These are phyloP conservation scores for Ctenodactylus gundi DNA, from an alignment of 2,113 vertebrate species.

Conservation along the genomic window DNA sequence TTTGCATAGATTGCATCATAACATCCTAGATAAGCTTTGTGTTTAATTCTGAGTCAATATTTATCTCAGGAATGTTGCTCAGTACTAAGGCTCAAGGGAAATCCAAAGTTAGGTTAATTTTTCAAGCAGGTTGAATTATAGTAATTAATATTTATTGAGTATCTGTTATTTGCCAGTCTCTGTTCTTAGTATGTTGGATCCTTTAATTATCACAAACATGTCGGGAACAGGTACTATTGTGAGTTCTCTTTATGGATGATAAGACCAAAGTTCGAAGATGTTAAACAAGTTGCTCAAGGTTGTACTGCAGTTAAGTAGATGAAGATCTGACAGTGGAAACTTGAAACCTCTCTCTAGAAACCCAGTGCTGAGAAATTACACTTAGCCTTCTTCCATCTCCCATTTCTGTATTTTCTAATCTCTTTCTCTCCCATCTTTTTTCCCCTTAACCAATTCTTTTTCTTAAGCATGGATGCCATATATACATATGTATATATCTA, in stretches of 20 bases:
- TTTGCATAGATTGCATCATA: background rate
- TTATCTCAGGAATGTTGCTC: background rate
- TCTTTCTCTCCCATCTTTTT: background rate
- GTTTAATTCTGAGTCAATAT: background rate
- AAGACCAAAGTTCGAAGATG: background rate
- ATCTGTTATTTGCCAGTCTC: background rate
- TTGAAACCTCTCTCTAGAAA: background rate
- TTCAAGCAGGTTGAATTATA: constrained; percentile 36
- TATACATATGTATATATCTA: no score
- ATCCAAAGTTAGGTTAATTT: constrained; percentile 5
- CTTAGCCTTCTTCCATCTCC: background rate
- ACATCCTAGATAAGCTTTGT: background rate
- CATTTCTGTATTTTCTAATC: constrained; percentile 10
- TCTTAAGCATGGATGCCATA: background rate
- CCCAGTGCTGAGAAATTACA: background rate
- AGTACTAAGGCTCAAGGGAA: background rate
- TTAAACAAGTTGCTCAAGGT: background rate
- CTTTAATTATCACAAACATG: background rate
- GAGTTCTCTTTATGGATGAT: background rate
- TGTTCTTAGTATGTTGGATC: background rate
- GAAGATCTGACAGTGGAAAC: background rate
- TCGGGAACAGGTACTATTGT: constrained; percentile 8
- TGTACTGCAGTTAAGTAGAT: background rate
- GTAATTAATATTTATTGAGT: constrained; percentile 7
- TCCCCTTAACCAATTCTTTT: background rate